These are phyloP conservation scores for Gobiocypris rarus DNA, from an alignment of 2,113 vertebrate genomes.

Conservation along the genomic window DNA sequence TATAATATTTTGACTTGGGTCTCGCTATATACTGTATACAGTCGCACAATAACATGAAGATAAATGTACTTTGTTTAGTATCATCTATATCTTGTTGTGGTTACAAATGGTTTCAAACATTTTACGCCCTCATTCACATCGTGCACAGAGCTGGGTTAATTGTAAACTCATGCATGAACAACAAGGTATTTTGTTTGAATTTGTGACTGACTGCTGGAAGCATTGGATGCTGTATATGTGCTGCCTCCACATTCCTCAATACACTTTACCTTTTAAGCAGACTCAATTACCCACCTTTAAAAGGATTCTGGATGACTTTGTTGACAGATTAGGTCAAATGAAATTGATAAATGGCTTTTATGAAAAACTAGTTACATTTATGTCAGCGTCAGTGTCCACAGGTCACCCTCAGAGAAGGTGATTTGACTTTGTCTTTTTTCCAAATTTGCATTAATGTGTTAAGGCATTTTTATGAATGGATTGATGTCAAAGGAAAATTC, in stretches of 20 bases:
- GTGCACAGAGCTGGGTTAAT: background rate
- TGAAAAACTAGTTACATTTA: background rate
- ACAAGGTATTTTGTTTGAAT: background rate
- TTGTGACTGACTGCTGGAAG: slow-evolving; percentile 30
- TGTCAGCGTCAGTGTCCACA: background rate
- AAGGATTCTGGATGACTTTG: slow-evolving; percentile 34
- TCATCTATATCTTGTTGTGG: too few relatives aligned
- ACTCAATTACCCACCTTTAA: slow-evolving; percentile 35
- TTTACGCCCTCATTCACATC: background rate
- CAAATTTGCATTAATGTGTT: background rate
- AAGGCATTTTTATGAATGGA: background rate
- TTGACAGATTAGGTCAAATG: slow-evolving; percentile 29
- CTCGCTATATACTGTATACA: background rate
- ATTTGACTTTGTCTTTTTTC: background rate
- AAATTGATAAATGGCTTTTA: slow-evolving; percentile 24
- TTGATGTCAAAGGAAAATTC: too few relatives aligned
- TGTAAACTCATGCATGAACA: slow-evolving; percentile 5
- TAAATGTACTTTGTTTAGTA: too few relatives aligned
- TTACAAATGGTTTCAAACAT: background rate
- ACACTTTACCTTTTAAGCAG: slow-evolving; percentile 36
- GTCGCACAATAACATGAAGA: too few relatives aligned
- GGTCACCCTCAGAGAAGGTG: slow-evolving; percentile 10
- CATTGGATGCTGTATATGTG: background rate
- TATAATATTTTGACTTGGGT: background rate
- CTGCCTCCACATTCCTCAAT: slow-evolving; percentile 34